A percentile compares a stretch with the other conserved stretches of the same genome.
These are phyloP conservation scores for Sinohyriopsis cumingii DNA, from an alignment of 2,888 invertebrate species.

Conservation along the genomic window DNA sequence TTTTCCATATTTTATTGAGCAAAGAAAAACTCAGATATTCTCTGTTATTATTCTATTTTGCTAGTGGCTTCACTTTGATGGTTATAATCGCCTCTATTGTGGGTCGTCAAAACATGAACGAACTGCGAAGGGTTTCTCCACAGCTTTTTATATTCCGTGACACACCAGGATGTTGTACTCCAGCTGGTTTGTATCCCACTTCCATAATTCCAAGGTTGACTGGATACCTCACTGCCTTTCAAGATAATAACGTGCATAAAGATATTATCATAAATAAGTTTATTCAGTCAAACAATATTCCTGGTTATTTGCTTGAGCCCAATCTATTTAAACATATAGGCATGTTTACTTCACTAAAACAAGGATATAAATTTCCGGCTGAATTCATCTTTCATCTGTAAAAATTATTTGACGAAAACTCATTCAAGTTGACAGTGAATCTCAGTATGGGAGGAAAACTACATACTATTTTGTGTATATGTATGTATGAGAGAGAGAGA, in stretches of 20 bases:
- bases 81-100: slow-evolving; percentile 30
- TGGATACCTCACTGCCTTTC: slow-evolving; percentile 35
- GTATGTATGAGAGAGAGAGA: no score
- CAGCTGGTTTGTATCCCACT: slow-evolving; percentile 64
- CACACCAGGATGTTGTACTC: slow-evolving; percentile 68
- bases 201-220: slow-evolving; percentile 40
- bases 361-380: slow-evolving; percentile 34
- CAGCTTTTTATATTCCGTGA: slow-evolving; percentile 47
- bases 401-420: background rate
- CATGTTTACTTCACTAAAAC: slow-evolving; percentile 56
- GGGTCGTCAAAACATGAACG: slow-evolving; percentile 59
- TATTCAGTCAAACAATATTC: slow-evolving; percentile 23
- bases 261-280: slow-evolving; percentile 61
- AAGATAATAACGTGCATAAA: slow-evolving; percentile 37
- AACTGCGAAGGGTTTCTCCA: slow-evolving; percentile 50
- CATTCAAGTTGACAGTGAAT: no score
- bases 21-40: slow-evolving; percentile 1
- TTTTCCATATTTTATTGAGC: slow-evolving; percentile 2
- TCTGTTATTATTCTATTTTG: slow-evolving; percentile 12
- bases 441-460: no score
- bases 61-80: slow-evolving; percentile 23
- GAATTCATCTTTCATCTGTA: slow-evolving; percentile 40
- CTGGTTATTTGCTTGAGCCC: slow-evolving; percentile 59
- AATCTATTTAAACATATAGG: slow-evolving; percentile 66
- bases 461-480: no score